Conservation (phyloP, 2,888 invertebrate genomes). For the Stenodema calcarata region DNA sequence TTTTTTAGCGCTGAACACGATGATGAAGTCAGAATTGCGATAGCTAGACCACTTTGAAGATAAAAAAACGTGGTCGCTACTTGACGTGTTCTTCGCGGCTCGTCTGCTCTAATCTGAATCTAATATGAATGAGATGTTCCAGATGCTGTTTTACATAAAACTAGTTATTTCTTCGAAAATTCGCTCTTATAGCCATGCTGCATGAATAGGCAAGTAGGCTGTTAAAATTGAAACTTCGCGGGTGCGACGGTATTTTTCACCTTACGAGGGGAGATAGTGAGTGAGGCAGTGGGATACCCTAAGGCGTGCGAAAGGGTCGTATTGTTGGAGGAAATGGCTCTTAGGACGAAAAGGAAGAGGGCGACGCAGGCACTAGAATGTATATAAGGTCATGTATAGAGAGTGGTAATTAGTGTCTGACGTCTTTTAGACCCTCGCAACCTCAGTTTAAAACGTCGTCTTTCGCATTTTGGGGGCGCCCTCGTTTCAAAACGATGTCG, state of each 20-base stretch:
- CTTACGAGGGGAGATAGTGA: slow-evolving; percentile 7
- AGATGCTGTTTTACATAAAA: too few species aligned
- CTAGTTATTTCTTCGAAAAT: too few species aligned
- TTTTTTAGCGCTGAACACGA: too few species aligned
- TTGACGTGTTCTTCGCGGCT: too few species aligned
- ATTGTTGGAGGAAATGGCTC: slow-evolving; percentile 12
- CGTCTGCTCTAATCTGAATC: too few species aligned
- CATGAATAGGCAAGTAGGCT: neutral
- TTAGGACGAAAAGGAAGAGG: neutral
- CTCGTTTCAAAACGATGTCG: neutral
- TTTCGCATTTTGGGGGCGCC: slow-evolving; percentile 6
- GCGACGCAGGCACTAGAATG: slow-evolving; percentile 16
- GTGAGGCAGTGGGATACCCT: neutral
- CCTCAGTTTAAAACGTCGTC: neutral
- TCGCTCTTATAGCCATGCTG: too few species aligned
- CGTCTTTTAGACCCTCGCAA: neutral
- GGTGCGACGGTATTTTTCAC: neutral
- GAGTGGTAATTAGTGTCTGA: slow-evolving; percentile 36
- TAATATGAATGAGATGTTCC: too few species aligned
- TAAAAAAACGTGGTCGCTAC: too few species aligned
- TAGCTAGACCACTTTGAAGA: too few species aligned
- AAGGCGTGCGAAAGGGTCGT: neutral
- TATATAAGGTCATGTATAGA: slow-evolving; percentile 41
- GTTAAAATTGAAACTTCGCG: neutral
- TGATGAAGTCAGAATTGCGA: too few species aligned